Conservation (phyloP, 1,140 invertebrate species). For the Mercenaria mercenaria region DNA sequence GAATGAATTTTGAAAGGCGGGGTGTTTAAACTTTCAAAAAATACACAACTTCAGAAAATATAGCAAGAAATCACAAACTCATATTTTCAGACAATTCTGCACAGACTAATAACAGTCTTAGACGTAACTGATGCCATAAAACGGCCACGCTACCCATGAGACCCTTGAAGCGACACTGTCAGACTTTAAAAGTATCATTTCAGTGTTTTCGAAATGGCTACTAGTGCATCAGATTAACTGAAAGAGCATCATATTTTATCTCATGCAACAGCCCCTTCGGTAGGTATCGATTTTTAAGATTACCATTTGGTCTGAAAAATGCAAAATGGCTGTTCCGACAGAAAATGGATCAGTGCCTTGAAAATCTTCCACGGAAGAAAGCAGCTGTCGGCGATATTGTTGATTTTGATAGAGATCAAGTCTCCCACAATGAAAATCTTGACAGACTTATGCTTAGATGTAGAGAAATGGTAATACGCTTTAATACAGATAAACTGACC, state of each 20-base stretch:
- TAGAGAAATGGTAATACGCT: conserved; percentile 82
- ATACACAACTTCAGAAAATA: too few relatives aligned
- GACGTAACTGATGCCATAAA: too few relatives aligned
- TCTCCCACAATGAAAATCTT: conserved; percentile 48
- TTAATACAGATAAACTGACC: conserved; percentile 84
- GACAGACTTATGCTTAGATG: conserved; percentile 83
- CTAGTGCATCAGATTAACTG: not conserved
- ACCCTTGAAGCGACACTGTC: too few relatives aligned
- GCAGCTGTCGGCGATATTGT: conserved; percentile 83
- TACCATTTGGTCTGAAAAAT: not conserved
- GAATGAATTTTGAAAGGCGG: too few relatives aligned
- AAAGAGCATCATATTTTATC: not conserved
- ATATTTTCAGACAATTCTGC: too few relatives aligned
- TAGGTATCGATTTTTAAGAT: not conserved
- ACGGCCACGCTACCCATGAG: too few relatives aligned
- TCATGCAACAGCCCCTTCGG: conserved; percentile 2
- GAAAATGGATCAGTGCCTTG: conserved; percentile 64
- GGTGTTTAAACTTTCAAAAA: too few relatives aligned
- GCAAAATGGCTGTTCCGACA: conserved; percentile 30
- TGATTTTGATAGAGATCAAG: conserved; percentile 62
- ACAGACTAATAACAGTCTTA: too few relatives aligned
- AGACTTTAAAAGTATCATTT: too few relatives aligned
- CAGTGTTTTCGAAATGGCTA: too few relatives aligned
- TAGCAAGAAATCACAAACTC: too few relatives aligned
- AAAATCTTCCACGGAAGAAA: conserved; percentile 67